These are phyloP conservation scores for Choristoneura rosaceana DNA, from an alignment of 2,888 invertebrate genomes.

Conservation along the genomic window DNA sequence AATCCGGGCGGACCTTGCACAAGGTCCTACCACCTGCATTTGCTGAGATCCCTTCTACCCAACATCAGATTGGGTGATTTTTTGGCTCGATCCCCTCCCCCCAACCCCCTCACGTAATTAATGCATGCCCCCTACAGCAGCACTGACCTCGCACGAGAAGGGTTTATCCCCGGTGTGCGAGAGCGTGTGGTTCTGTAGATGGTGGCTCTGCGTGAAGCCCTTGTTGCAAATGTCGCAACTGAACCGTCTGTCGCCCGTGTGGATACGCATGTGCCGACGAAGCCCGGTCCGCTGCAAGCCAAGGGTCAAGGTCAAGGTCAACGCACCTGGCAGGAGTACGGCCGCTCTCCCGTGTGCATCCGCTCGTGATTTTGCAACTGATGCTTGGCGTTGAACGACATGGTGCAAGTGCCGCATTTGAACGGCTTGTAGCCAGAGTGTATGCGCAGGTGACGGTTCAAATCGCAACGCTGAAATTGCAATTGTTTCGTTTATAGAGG, in stretches of 20 bases:
- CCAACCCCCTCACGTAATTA: not conserved
- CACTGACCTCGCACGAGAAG: slow-evolving; percentile 69
- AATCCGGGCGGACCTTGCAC: too few species aligned
- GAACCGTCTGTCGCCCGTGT: slow-evolving; percentile 67
- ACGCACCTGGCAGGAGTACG: slow-evolving; percentile 79
- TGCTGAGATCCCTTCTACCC: too few species aligned
- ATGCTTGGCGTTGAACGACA: slow-evolving; percentile 84
- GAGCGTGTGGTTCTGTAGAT: slow-evolving; percentile 67
- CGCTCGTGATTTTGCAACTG: slow-evolving; percentile 83
- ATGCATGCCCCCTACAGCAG: not conserved
- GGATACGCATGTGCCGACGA: slow-evolving; percentile 67
- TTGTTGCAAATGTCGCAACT: slow-evolving; percentile 65
- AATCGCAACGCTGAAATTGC: slow-evolving; percentile 76
- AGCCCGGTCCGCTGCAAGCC: slow-evolving; percentile 64
- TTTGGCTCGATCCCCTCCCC: too few species aligned
- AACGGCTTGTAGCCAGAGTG: slow-evolving; percentile 83
- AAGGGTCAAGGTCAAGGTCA: not conserved
- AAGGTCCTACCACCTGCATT: too few species aligned
- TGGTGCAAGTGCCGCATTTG: slow-evolving; percentile 79
- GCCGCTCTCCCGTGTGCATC: slow-evolving; percentile 83
- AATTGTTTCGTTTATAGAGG: slow-evolving; percentile 16
- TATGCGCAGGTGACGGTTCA: slow-evolving; percentile 81
- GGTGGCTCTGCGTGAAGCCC: slow-evolving; percentile 69
- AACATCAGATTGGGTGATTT: too few species aligned
- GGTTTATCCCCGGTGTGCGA: slow-evolving; percentile 70